Evolutionary conservation across 2,113 vertebrate species (phyloP), one percentile per base, ranked within the genome.

Genomic region (Phocoena phocoena): DNA sequence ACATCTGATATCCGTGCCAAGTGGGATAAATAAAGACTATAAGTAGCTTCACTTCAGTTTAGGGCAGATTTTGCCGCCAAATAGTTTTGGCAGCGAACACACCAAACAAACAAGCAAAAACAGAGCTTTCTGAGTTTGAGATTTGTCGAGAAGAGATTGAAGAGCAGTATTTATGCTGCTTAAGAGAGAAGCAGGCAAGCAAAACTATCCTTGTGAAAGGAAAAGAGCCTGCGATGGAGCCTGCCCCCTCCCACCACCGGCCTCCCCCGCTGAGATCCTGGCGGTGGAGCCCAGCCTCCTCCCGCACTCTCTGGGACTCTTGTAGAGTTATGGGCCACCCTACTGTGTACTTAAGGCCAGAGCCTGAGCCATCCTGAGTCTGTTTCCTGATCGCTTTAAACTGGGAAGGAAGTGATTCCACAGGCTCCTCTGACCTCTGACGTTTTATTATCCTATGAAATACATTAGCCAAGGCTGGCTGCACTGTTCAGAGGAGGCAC

Each of bases 1-100:
- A 81, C 44, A 85, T 55, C 80, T 73, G 65, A 38, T 81, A 58
- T 5, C 47, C 8, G 47, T 50, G 81, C n/a, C 95, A 82, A 96
- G 15, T 44, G 81, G 88, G 84, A 80, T 77, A 73, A 94, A 93
- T 85, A 92, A 53, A 87, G 93, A 53, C 62, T 92, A 84, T 67
- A 92, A 93, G 93, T 81, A 93, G 88, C 84, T 80, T 92, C 84
- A 58, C 41, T 85, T 87, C 95, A 73, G 58, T 83, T 60, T 92
- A 92, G 90, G 70, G 67, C 70, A 90, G 41, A 62, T 36, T 96
- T 63, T 58, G 41, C 87, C 80, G 86, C 95, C 94, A 93, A 88
- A 50, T 62, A 28, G 53, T 58, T 95, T 97, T 87, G 94, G 95
- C 92, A 95, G 65, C 60, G 73, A 81, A 87, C 38, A 50, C 10